Evolutionary conservation across 2,113 vertebrate species (phyloP), one percentile per base, ranked within the genome.

Genomic region (Serilophus lunatus): DNA sequence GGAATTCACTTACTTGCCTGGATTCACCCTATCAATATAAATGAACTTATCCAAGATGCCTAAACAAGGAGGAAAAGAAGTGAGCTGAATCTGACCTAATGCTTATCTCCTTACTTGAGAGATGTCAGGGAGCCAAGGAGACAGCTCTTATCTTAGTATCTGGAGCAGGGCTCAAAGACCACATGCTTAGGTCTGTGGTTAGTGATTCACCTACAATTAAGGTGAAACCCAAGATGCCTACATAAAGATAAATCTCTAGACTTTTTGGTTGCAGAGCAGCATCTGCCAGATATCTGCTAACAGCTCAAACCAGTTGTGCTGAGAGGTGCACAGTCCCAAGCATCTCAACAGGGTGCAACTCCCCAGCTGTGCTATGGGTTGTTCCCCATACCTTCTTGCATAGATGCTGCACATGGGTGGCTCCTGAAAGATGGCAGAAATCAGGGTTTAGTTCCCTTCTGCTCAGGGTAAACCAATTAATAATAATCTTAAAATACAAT

Each of bases 131-230:
- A 95, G 77, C 45, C 4, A 3, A 86, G 82, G 69, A 94, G 92
- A 74, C 90, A 87, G 44, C 66, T 86, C 86, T 77, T 86, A 90
- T 36, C 86, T 86, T 71, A 90, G 76, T 18, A 68, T 90, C 86
- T 92, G 45, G 25, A 90, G 50, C 10, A 57, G 22, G 92, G 50
- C 45, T 75, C 6, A 4, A 53, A 86, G 88, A 82, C 71, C 86
- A 83, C 76, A 61, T 47, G 66, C 71, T 92, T 28, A 71, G 31
- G 17, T 47, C 66, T 90, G 88, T 69, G 82, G 70, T 72, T 91
- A 82, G 64, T 68, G 93, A 90, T 82, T 82, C 82, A 94, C 75
- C 71, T 86, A 42, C 50, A 88, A 45, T 42, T 75, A 56, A 60
- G 59, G 40, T 35, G 42, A 82, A 94, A 88, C 26, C 42, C 5